Evolutionary conservation across 2,888 invertebrate genomes (phyloP).

Genomic region (Chirona hameri): DNA sequence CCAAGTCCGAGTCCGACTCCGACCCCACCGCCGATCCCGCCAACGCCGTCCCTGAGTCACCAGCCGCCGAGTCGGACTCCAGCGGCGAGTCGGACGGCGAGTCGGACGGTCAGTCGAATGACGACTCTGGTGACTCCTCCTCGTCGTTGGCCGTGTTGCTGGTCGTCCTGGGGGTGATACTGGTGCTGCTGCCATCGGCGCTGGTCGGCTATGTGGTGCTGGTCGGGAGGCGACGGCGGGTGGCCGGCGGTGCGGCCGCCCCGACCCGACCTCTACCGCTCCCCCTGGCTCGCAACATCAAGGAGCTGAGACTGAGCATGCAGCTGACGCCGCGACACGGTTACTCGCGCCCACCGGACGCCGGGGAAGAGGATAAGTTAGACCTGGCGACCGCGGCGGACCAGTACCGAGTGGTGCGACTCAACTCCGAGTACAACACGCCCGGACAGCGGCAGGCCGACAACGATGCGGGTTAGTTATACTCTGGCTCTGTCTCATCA

Average conservation of each 20-base stretch:
- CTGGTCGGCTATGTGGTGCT: constrained; percentile 25
- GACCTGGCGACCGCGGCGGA: constrained; percentile 6
- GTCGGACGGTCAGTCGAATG: too few relatives aligned
- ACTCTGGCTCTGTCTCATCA: too few relatives aligned
- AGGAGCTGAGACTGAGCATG: not conserved
- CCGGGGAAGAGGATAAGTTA: not conserved
- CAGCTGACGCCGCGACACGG: constrained; percentile 10
- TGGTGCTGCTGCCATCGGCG: constrained; percentile 7
- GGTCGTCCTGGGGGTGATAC: not conserved
- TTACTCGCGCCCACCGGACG: not conserved
- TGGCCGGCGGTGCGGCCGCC: not conserved
- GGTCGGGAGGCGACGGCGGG: not conserved
- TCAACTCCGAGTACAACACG: constrained; percentile 27
- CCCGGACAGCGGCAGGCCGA: not conserved
- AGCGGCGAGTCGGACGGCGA: too few relatives aligned
- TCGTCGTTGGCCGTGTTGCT: constrained; percentile 12
- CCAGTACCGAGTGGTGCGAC: constrained; percentile 1
- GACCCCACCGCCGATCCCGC: not conserved
- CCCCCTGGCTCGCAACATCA: constrained; percentile 10
- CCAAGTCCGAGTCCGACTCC: not conserved
- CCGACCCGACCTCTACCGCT: not conserved
- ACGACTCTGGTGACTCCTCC: not conserved
- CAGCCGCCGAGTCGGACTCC: too few relatives aligned
- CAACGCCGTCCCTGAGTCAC: too few relatives aligned
- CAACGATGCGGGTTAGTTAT: too few relatives aligned